Evolutionary conservation across 2,113 vertebrate genomes (phyloP), one percentile per base, ranked within the genome.

Genomic region (Misgurnus mizolepis): DNA sequence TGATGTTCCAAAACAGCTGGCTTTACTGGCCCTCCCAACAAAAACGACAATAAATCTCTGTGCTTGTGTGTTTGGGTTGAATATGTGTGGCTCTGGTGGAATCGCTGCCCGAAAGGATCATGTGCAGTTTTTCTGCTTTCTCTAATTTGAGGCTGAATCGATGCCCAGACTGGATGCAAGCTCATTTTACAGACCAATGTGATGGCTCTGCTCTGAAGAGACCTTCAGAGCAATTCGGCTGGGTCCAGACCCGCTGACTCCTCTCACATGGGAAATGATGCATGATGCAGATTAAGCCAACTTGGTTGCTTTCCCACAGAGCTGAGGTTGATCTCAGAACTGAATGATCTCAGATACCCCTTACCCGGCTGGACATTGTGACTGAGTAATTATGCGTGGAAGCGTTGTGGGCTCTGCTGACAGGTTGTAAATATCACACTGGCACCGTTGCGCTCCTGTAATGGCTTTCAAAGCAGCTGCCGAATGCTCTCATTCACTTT

Each of bases 1-100:
- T 66, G 50, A 65, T 67, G 74, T 67, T 60, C 56, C 65, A 55
- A 74, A 81, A 78, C 78, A 69, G 68, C 66, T 76, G 68, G 64
- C 27, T 68, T 34, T 64, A 50, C 22, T 64, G 41, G 60, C 43
- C 60, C 75, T 66, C 62, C 75, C 47, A 7, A 77, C 10, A 55
- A 77, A 77, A 67, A 55, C 11, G 43, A 34, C 17, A 53, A 34
- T 76, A 76, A 66, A 76, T 71, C 27, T 55, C 2, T 0, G n/a
- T 17, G 12, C 55, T 45, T 76, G 17, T 61, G 70, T 45, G 60
- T 67, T 17, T 80, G 61, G 15, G 27, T 64, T 55, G 39, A 64
- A 56, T 43, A 39, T 66, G 10, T 73, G 27, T 76, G 58, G 10
- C 12, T 15, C 2, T 58, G 56, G 56, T 58, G 12, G 41, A 61